phyloP scores from a whole-genome alignment of 2,888 invertebrate species.

The Alsophila aescularia region DNA sequence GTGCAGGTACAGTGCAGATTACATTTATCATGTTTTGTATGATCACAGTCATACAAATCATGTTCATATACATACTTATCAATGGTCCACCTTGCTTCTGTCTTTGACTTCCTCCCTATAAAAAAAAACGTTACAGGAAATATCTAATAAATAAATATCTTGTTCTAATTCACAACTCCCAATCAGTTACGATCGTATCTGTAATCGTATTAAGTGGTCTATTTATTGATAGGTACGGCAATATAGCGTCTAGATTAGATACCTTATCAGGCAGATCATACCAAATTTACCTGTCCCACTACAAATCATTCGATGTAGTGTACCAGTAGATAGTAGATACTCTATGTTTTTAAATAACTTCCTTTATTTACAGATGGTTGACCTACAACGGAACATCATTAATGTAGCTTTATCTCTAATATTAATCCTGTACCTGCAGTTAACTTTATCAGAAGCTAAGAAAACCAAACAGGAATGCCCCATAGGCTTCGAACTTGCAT shows the following conservation, averaged over 20 bases:
- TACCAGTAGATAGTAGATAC: background rate
- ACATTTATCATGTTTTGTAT: too few species aligned
- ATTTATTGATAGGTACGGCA: conserved; percentile 41
- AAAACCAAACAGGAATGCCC: conserved; percentile 56
- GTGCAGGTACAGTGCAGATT: too few species aligned
- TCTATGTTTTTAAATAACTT: background rate
- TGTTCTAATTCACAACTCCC: conserved; percentile 1
- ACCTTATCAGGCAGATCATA: conserved; percentile 38
- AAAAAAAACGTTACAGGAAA: too few species aligned
- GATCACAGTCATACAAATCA: too few species aligned
- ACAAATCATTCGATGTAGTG: conserved; percentile 6
- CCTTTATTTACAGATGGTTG: conserved; percentile 60
- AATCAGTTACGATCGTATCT: conserved; percentile 49
- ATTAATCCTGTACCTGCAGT: conserved; percentile 47
- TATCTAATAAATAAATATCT: too few species aligned
- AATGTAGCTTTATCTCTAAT: conserved; percentile 40
- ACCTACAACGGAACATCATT: conserved; percentile 37
- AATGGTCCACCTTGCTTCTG: too few species aligned
- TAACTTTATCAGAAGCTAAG: conserved; percentile 42
- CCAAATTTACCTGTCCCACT: conserved; percentile 26
- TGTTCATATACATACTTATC: too few species aligned
- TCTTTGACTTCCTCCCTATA: too few species aligned
- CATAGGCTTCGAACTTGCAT: conserved; percentile 63
- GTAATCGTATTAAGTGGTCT: conserved; percentile 50
- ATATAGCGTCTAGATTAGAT: conserved; percentile 45